Conservation (phyloP, 2,797 vertebrate species). For the Pseudomugil tenellus region DNA sequence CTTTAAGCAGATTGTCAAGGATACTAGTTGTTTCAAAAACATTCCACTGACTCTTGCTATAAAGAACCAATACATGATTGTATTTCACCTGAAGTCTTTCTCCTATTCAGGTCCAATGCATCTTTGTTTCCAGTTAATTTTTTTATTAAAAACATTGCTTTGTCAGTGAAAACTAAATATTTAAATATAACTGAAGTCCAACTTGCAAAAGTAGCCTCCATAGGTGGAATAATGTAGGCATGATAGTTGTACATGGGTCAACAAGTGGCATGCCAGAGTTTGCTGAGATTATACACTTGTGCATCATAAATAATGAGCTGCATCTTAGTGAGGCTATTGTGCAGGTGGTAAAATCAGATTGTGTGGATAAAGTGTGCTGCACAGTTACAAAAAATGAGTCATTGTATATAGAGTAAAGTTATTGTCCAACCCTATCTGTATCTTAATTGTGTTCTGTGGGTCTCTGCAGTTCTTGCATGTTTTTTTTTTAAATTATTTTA, state of each 20-base stretch:
- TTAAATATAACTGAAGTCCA: background rate
- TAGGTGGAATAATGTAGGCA: background rate
- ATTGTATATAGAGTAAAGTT: too few relatives aligned
- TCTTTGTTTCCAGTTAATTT: background rate
- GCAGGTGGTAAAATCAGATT: too few relatives aligned
- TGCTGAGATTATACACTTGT: background rate
- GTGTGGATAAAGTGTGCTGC: too few relatives aligned
- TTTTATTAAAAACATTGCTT: background rate
- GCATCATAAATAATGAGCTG: too few relatives aligned
- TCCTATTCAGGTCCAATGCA: background rate
- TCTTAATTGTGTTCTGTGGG: too few relatives aligned
- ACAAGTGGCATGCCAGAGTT: background rate
- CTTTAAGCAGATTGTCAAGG: slow-evolving; percentile 21
- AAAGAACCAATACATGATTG: slow-evolving; percentile 5
- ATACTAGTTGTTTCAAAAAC: slow-evolving; percentile 27
- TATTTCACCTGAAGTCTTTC: background rate
- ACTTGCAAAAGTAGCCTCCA: background rate
- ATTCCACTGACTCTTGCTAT: slow-evolving; percentile 15
- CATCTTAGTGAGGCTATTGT: too few relatives aligned
- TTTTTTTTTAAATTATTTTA: too few relatives aligned
- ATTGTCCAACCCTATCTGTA: too few relatives aligned
- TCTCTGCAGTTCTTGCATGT: too few relatives aligned
- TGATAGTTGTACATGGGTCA: slow-evolving; percentile 1
- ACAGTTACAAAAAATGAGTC: too few relatives aligned
- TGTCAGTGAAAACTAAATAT: background rate